These are phyloP conservation scores for Tilapia sparmanii DNA, from an alignment of 2,113 vertebrate genomes.

Conservation along the genomic window DNA sequence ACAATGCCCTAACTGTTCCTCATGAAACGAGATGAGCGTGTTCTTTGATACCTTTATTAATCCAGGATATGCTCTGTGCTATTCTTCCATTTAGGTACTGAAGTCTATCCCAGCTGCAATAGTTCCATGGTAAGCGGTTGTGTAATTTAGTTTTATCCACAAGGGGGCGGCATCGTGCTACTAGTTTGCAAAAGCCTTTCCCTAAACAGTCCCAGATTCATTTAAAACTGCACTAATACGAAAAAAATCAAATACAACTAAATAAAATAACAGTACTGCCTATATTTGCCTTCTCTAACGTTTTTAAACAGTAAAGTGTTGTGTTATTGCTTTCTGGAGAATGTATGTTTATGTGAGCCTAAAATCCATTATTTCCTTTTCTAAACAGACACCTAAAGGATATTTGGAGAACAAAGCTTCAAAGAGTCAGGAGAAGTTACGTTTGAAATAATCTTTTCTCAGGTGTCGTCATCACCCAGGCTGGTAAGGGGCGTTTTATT, in stretches of 20 bases:
- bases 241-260: not conserved
- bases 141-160: not conserved
- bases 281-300: not conserved
- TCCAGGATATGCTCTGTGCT: not conserved
- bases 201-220: not conserved
- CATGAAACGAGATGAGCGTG: not conserved
- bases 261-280: not conserved
- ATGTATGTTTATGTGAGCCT: not conserved
- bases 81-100: not conserved
- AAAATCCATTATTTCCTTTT: not conserved
- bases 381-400: not conserved
- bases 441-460: not conserved
- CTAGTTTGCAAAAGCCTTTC: not conserved
- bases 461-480: conserved; percentile 8
- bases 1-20: not conserved
- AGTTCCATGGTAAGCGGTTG: not conserved
- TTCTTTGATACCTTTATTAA: not conserved
- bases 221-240: not conserved
- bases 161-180: not conserved
- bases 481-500: conserved; percentile 15
- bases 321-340: not conserved
- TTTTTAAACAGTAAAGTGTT: not conserved
- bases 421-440: not conserved
- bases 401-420: not conserved
- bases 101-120: not conserved